A percentile compares a stretch with the other conserved stretches of the same genome.
Evolutionary conservation across 2,888 invertebrate species (phyloP).

Genomic region (Hyposoter didymator): DNA sequence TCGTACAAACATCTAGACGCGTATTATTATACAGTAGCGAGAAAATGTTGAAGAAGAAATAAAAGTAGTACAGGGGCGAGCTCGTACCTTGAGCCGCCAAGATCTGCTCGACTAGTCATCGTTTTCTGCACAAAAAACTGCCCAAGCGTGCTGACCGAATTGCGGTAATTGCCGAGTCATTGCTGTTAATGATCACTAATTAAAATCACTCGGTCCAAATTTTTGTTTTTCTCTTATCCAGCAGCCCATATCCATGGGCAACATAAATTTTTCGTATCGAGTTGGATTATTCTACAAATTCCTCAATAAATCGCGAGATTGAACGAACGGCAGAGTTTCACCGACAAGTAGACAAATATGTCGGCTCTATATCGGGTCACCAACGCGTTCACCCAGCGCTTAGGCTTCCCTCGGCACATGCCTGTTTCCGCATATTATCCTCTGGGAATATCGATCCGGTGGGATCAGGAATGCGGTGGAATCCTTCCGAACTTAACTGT

Average conservation of each 20-base stretch:
- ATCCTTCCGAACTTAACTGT: conserved; percentile 25
- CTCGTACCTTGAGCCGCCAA: neutral
- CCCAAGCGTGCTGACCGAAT: neutral
- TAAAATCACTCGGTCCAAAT: neutral
- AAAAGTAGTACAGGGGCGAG: conserved; percentile 36
- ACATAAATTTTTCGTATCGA: neutral
- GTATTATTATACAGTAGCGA: conserved; percentile 14
- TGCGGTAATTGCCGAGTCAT: neutral
- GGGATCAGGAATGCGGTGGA: conserved; percentile 13
- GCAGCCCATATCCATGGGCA: neutral
- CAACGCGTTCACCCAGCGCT: conserved; percentile 32
- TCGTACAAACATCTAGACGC: conserved; percentile 2
- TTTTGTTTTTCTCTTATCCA: neutral
- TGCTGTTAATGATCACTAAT: neutral
- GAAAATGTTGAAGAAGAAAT: neutral
- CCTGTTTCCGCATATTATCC: conserved; percentile 55
- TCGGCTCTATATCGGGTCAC: conserved; percentile 27
- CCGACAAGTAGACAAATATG: conserved; percentile 28
- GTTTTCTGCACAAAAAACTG: neutral
- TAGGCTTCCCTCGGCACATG: conserved; percentile 45
- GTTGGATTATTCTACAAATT: conserved; percentile 21
- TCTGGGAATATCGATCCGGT: conserved; percentile 56
- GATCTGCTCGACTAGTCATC: neutral
- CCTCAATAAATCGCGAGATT: conserved; percentile 29
- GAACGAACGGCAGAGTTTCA: neutral